Base-by-base conservation (phyloP, 2,113 vertebrate species). In the Syrmaticus mikado region DNA sequence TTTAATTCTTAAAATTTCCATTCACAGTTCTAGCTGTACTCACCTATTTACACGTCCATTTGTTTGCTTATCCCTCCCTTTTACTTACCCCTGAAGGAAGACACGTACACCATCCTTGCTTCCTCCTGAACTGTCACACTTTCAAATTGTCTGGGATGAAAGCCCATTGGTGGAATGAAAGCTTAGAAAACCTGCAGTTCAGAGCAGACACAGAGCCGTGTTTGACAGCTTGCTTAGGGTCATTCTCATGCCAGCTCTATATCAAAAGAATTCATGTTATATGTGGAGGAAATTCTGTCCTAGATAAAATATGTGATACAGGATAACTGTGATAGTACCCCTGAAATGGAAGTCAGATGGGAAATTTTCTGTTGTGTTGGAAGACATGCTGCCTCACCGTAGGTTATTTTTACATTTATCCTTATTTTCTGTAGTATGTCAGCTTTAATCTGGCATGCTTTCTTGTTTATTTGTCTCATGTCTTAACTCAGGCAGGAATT, bases 171-270 rank as follows among this genome's bases (percentile, higher is more conserved):
- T 27, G 38, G 57, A 77, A 68, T 19, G 18, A 83, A 73, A 78
- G 61, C 46, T 73, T 68, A 7, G 25, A 20, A 66, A 89, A 80
- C 40, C 1, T 46, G 34, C 55, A 61, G 10, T 34, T 65, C 5
- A 4, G 28, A 79, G 86, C 70, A 78, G 40, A 52, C 22, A 40
- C 17, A 36, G 32, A 77, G 34, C 28, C 60, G 50, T 50, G 58
- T 46, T 52, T 71, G 46, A 21, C 64, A 70, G n/a, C 19, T 57
- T 61, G 65, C n/a, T 61, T 53, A 1, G 1, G 30, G 4, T 21
- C 0, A 0, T 48, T 78, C 52, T 55, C 3, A 0, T 45, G 45
- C 32, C 80, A 82, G 41, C 28, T 74, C 60, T 0, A 0, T 8
- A 9, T 72, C 46, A 25, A 36, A 24, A 16, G 45, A 53, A 6